These are phyloP conservation scores for Hyppa rectilinea DNA, from an alignment of 2,888 invertebrate genomes.

Conservation along the genomic window DNA sequence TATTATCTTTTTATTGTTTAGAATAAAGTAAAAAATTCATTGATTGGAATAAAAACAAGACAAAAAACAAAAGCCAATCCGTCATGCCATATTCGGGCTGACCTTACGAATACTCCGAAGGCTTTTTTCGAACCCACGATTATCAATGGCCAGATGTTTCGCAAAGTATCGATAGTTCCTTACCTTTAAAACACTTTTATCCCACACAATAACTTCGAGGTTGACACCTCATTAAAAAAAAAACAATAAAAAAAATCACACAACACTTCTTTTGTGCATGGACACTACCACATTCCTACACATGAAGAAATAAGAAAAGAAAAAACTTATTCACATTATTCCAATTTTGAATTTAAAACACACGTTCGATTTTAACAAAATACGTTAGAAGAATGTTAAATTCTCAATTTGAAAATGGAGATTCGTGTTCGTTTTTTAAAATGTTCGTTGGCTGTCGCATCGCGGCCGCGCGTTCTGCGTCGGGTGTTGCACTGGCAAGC, in stretches of 20 bases:
- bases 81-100: conserved; percentile 65
- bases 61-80: conserved; percentile 60
- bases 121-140: conserved; percentile 59
- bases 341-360: conserved; percentile 67
- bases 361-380: conserved; percentile 63
- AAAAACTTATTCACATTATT: conserved; percentile 83
- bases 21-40: conserved; percentile 28
- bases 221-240: conserved; percentile 76
- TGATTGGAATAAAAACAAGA: conserved; percentile 47
- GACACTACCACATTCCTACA: conserved; percentile 85
- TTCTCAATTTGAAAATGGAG: conserved; percentile 67
- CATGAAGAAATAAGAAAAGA: conserved; percentile 66
- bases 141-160: conserved; percentile 65
- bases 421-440: conserved; percentile 82
- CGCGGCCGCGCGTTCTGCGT: conserved; percentile 86
- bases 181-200: conserved; percentile 73
- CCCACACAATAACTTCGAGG: conserved; percentile 69
- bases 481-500: conserved; percentile 74
- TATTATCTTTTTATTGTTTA: conserved; percentile 25
- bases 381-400: conserved; percentile 70
- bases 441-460: conserved; percentile 85
- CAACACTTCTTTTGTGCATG: conserved; percentile 82
- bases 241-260: conserved; percentile 77
- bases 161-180: conserved; percentile 53
- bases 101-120: conserved; percentile 62